Evolutionary conservation across 2,888 invertebrate genomes (phyloP).

Genomic region (Cerceris rybyensis): DNA sequence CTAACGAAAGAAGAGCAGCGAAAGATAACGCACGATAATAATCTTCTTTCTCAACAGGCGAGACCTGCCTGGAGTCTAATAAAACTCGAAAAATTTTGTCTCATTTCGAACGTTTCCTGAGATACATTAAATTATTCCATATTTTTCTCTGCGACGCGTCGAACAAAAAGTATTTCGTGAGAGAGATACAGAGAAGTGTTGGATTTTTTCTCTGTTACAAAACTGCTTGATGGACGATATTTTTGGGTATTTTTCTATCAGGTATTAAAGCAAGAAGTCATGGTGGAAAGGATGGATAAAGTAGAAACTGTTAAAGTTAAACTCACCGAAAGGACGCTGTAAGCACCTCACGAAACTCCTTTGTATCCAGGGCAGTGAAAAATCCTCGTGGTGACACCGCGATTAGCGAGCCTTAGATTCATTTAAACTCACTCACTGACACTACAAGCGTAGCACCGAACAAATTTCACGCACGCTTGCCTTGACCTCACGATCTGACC

Average conservation of each 20-base stretch:
- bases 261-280: neutral
- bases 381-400: constrained; percentile 72
- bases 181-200: neutral
- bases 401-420: constrained; percentile 47
- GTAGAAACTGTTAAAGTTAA: constrained; percentile 4
- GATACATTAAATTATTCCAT: neutral
- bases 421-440: constrained; percentile 53
- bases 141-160: neutral
- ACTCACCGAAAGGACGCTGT: constrained; percentile 69
- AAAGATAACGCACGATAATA: constrained; percentile 45
- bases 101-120: constrained; percentile 49
- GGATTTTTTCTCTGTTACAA: neutral
- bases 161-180: neutral
- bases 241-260: neutral
- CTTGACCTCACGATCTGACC: constrained; percentile 52
- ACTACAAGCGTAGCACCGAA: constrained; percentile 34
- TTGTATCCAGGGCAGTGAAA: constrained; percentile 70
- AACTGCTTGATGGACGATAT: neutral
- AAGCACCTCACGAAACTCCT: constrained; percentile 65
- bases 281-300: constrained; percentile 4
- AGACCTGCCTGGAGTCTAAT: constrained; percentile 41
- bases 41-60: constrained; percentile 49
- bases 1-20: constrained; percentile 24
- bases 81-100: constrained; percentile 48
- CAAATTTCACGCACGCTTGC: constrained; percentile 37